A percentile compares a stretch with the other conserved stretches of the same genome.
Evolutionary conservation across 2,113 vertebrate genomes (phyloP).

Genomic region (Rhabdomys dilectus): DNA sequence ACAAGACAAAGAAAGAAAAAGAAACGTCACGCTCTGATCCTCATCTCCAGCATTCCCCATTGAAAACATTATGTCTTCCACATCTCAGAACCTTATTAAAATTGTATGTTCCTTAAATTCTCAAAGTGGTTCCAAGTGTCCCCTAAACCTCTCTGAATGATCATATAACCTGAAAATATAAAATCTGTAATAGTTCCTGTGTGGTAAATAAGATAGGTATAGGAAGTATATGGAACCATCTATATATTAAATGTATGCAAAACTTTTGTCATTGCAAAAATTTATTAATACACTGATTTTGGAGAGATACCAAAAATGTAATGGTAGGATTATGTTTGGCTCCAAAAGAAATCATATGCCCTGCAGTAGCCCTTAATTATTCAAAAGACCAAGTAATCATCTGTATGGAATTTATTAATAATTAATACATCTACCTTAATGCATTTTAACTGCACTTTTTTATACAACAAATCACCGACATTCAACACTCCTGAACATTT

Average conservation of each 20-base stretch:
- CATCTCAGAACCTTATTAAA: conserved; percentile 43
- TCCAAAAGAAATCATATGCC: conserved; percentile 57
- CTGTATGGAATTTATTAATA: conserved; percentile 62
- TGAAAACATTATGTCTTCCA: background rate
- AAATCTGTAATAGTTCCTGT: background rate
- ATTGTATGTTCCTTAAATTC: conserved; percentile 25
- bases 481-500: background rate
- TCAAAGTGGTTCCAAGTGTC: background rate
- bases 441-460: conserved; percentile 58
- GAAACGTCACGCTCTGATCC: background rate
- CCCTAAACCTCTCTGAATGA: background rate
- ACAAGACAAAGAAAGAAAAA: background rate
- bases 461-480: background rate
- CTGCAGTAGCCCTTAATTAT: conserved; percentile 70
- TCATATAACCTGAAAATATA: background rate
- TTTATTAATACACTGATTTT: conserved; percentile 36
- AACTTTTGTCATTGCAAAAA: background rate
- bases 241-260: background rate
- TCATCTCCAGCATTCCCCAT: background rate
- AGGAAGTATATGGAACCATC: background rate
- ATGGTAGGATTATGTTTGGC: background rate
- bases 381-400: conserved; percentile 63
- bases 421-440: conserved; percentile 58
- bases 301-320: conserved; percentile 32
- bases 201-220: background rate